Conservation (phyloP, 2,797 vertebrate genomes). For the Acestrorhynchus altus region DNA sequence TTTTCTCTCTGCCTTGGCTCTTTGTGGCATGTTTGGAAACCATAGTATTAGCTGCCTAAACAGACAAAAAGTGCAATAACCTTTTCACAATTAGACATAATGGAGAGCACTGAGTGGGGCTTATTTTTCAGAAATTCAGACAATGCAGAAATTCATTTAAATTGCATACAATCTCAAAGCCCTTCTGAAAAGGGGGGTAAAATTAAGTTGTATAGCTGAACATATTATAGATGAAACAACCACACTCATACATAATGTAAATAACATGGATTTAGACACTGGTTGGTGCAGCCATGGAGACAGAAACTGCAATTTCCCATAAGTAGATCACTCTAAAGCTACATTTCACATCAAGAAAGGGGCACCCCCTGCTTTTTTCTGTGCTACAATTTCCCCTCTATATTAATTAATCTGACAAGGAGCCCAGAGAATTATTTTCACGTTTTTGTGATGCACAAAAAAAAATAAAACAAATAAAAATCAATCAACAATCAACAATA, state of each 20-base stretch:
- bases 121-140: constrained; percentile 27
- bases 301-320: constrained; percentile 26
- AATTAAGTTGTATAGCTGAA: constrained; percentile 35
- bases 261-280: constrained; percentile 46
- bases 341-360: constrained; percentile 33
- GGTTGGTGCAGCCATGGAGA: constrained; percentile 42
- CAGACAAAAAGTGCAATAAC: constrained; percentile 40
- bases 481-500: too few relatives aligned
- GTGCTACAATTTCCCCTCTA: constrained; percentile 25
- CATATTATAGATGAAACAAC: constrained; percentile 49
- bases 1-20: constrained; percentile 25
- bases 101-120: not conserved
- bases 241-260: constrained; percentile 51
- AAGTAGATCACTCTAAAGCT: constrained; percentile 28
- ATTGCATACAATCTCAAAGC: constrained; percentile 41
- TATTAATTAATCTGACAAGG: constrained; percentile 31
- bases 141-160: constrained; percentile 26
- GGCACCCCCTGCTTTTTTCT: constrained; percentile 21
- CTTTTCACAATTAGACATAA: constrained; percentile 32
- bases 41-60: constrained; percentile 50
- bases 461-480: too few relatives aligned
- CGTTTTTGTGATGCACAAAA: constrained; percentile 29
- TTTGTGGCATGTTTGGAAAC: constrained; percentile 36
- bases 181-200: not conserved
- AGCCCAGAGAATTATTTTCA: constrained; percentile 20